phyloP scores from a whole-genome alignment of 2,113 vertebrate genomes.

The Hippopotamus amphibius region DNA sequence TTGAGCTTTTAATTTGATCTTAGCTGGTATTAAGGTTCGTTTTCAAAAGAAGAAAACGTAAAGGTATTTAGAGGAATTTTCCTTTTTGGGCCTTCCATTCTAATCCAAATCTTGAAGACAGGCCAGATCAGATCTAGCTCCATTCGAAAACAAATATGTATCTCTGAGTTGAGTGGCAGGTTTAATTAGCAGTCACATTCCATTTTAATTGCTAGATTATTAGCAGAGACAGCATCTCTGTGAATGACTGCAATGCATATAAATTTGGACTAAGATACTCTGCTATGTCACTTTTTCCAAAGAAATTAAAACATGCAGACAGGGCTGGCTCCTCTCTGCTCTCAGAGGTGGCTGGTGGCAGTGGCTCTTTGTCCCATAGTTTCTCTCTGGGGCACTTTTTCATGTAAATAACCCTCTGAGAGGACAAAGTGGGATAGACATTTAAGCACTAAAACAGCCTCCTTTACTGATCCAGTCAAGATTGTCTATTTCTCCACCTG shows the following conservation, averaged over 20 bases:
- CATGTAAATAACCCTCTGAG: not conserved
- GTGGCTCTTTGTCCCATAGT: not conserved
- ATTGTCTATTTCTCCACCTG: not conserved
- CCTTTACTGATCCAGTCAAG: not conserved
- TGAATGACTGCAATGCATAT: constrained; percentile 13
- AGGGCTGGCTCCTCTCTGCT: not conserved
- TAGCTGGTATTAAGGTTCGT: not conserved
- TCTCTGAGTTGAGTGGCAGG: constrained; percentile 79
- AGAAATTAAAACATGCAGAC: not conserved
- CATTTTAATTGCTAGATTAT: constrained; percentile 82
- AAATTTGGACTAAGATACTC: constrained; percentile 40
- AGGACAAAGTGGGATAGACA: not conserved
- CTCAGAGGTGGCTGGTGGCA: not conserved
- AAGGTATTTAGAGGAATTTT: constrained; percentile 73
- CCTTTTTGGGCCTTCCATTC: constrained; percentile 59
- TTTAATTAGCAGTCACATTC: constrained; percentile 82
- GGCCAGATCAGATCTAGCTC: constrained; percentile 74
- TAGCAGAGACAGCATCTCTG: constrained; percentile 70
- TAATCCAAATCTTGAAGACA: constrained; percentile 82
- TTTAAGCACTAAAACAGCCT: not conserved
- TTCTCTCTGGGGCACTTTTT: not conserved
- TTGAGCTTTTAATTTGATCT: constrained; percentile 22
- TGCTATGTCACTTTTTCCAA: constrained; percentile 47
- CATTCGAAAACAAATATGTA: constrained; percentile 76
- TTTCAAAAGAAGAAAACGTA: constrained; percentile 70